These are phyloP conservation scores for Sebastolobus alascanus DNA, from an alignment of 2,797 vertebrate species.

Conservation along the genomic window DNA sequence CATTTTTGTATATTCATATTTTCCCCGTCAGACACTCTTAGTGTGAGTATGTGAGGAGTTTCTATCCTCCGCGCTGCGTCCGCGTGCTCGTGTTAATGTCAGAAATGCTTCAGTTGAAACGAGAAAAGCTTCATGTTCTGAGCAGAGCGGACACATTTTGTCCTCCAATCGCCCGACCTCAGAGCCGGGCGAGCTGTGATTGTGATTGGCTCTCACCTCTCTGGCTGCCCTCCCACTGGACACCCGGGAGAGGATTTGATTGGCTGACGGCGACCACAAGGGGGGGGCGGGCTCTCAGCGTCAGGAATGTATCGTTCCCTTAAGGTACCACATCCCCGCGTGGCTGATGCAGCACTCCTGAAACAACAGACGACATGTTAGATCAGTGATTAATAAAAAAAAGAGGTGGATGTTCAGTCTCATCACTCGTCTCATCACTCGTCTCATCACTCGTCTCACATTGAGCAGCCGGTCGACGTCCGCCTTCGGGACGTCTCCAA, in stretches of 20 bases:
- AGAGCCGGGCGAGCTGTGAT: slow-evolving; percentile 62
- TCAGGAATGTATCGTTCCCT: slow-evolving; percentile 97
- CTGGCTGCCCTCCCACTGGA: slow-evolving; percentile 66
- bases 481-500: slow-evolving; percentile 91
- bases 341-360: slow-evolving; percentile 97
- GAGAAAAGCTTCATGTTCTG: slow-evolving; percentile 57
- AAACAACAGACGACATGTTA: slow-evolving; percentile 37
- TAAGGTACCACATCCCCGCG: slow-evolving; percentile 98
- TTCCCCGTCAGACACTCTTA: slow-evolving; percentile 32
- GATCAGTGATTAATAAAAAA: not conserved
- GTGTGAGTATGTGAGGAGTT: slow-evolving; percentile 37
- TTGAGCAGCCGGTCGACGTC: slow-evolving; percentile 95
- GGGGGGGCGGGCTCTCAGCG: slow-evolving; percentile 66
- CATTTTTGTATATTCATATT: slow-evolving; percentile 7
- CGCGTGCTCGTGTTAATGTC: slow-evolving; percentile 30
- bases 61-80: slow-evolving; percentile 30
- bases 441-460: slow-evolving; percentile 75
- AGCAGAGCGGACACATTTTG: slow-evolving; percentile 44
- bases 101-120: slow-evolving; percentile 54
- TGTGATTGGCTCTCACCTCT: slow-evolving; percentile 70
- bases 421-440: rapidly evolving
- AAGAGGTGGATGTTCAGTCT: rapidly evolving
- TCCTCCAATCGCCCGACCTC: slow-evolving; percentile 42
- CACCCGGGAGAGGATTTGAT: slow-evolving; percentile 58
- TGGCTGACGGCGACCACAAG: slow-evolving; percentile 44